Conservation (phyloP, 2,888 invertebrate genomes). For the Chrysolina americana region DNA sequence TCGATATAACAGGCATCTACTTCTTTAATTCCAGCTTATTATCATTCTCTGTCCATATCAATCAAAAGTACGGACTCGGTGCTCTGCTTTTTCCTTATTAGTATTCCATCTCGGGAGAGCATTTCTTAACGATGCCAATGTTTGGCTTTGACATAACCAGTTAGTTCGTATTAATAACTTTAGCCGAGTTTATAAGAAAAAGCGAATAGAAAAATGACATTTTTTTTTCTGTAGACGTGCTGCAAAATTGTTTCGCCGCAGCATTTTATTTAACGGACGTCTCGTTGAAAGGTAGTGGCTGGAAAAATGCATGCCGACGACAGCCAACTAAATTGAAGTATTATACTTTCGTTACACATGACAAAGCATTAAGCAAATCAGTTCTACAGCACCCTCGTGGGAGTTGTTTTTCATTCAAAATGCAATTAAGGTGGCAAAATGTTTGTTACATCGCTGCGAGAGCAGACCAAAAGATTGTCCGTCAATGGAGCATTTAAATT, state of each 20-base stretch:
- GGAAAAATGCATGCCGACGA: slow-evolving; percentile 69
- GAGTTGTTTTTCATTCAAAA: slow-evolving; percentile 57
- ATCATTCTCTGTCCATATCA: slow-evolving; percentile 67
- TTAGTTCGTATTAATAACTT: slow-evolving; percentile 72
- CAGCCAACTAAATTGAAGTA: slow-evolving; percentile 70
- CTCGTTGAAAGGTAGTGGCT: slow-evolving; percentile 67
- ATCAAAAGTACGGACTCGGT: slow-evolving; percentile 62
- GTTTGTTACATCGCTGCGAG: slow-evolving; percentile 31
- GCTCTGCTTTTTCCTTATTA: slow-evolving; percentile 67
- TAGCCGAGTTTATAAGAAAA: slow-evolving; percentile 67
- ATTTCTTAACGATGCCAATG: slow-evolving; percentile 69
- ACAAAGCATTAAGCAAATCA: slow-evolving; percentile 67
- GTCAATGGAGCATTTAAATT: slow-evolving; percentile 8
- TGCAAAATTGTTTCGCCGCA: slow-evolving; percentile 66
- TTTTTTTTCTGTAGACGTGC: slow-evolving; percentile 63
- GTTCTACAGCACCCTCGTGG: slow-evolving; percentile 56
- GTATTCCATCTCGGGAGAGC: slow-evolving; percentile 67
- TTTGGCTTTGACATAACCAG: slow-evolving; percentile 72
- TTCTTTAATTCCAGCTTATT: slow-evolving; percentile 66
- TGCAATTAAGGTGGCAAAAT: slow-evolving; percentile 58
- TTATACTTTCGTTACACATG: slow-evolving; percentile 66
- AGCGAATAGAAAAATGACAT: slow-evolving; percentile 70
- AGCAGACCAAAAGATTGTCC: slow-evolving; percentile 11
- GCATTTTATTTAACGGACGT: slow-evolving; percentile 60
- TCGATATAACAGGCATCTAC: slow-evolving; percentile 53